A percentile compares a stretch with the other conserved stretches of the same genome.
Conservation (phyloP, 2,888 invertebrate genomes). For the Marasmarcha lunaedactyla region DNA sequence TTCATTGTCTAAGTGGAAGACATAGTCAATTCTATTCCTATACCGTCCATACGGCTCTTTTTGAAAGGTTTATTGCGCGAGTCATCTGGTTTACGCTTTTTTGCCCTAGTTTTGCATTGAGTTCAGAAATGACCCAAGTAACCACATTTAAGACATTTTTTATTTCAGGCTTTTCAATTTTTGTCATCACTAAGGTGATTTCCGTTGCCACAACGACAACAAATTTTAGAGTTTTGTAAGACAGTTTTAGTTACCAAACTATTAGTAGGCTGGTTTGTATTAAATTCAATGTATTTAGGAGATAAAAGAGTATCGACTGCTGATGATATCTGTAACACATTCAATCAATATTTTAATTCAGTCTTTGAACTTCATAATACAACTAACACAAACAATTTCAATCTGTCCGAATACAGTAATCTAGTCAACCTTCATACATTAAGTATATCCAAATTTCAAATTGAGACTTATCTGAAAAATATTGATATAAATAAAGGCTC, state of each 20-base stretch:
- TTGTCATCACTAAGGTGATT: not conserved
- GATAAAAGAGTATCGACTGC: too few relatives aligned
- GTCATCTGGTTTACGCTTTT: constrained; percentile 5
- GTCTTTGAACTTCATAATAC: too few relatives aligned
- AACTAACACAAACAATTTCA: too few relatives aligned
- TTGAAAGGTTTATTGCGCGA: not conserved
- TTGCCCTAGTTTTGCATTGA: constrained; percentile 9
- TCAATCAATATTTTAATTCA: too few relatives aligned
- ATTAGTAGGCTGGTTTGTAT: not conserved
- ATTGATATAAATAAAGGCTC: too few relatives aligned
- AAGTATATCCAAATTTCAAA: too few relatives aligned
- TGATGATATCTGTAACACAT: too few relatives aligned
- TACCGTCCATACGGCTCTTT: constrained; percentile 1
- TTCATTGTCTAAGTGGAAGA: constrained; percentile 16
- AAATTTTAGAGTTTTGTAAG: too few relatives aligned
- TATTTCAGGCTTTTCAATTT: constrained; percentile 6
- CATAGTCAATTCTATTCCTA: constrained; percentile 8
- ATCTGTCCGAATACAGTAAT: too few relatives aligned
- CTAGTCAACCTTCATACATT: too few relatives aligned
- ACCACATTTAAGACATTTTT: constrained; percentile 10
- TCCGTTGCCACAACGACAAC: constrained; percentile 2
- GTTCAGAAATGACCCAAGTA: constrained; percentile 10
- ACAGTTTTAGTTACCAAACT: not conserved
- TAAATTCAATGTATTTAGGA: too few relatives aligned
- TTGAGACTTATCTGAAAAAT: too few relatives aligned